A percentile compares a stretch with the other conserved stretches of the same genome.
Evolutionary conservation across 2,797 vertebrate genomes (phyloP).

Genomic region (Poeciliopsis presidionis): DNA sequence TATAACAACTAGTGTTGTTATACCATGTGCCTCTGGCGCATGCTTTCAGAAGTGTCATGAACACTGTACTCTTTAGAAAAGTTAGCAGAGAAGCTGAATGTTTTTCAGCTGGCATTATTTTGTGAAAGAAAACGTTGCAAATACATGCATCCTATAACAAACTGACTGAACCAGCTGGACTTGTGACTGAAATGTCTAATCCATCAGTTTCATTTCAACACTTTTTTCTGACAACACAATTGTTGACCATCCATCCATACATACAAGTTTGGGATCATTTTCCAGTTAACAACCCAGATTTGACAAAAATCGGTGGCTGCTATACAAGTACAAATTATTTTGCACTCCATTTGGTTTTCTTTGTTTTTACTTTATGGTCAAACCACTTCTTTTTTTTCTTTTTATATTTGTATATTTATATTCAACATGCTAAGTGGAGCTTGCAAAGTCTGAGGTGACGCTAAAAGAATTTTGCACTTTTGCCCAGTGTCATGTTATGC

Average conservation of each 20-base stretch:
- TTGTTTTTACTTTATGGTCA: neutral
- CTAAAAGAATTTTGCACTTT: neutral
- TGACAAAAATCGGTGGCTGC: neutral
- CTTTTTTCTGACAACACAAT: neutral
- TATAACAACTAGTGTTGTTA: neutral
- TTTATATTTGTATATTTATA: neutral
- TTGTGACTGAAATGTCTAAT: neutral
- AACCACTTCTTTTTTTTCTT: neutral
- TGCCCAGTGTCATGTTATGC: neutral
- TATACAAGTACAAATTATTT: neutral
- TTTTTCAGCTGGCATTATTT: constrained; percentile 29
- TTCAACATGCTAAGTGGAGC: neutral
- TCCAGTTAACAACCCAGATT: neutral
- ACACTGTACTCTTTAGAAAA: constrained; percentile 35
- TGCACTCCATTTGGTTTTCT: neutral
- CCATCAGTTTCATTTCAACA: neutral
- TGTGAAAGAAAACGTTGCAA: constrained; percentile 20
- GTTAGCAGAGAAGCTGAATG: constrained; percentile 2
- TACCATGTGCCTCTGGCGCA: neutral
- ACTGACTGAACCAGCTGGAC: constrained; percentile 10
- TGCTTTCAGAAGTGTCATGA: constrained; percentile 27
- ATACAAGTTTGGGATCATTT: neutral
- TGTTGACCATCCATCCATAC: neutral
- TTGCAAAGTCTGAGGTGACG: neutral
- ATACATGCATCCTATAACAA: constrained; percentile 22